A percentile compares a stretch with the other conserved stretches of the same genome.
These are phyloP conservation scores for Lonchura striata DNA, from an alignment of 2,113 vertebrate species.

Conservation along the genomic window DNA sequence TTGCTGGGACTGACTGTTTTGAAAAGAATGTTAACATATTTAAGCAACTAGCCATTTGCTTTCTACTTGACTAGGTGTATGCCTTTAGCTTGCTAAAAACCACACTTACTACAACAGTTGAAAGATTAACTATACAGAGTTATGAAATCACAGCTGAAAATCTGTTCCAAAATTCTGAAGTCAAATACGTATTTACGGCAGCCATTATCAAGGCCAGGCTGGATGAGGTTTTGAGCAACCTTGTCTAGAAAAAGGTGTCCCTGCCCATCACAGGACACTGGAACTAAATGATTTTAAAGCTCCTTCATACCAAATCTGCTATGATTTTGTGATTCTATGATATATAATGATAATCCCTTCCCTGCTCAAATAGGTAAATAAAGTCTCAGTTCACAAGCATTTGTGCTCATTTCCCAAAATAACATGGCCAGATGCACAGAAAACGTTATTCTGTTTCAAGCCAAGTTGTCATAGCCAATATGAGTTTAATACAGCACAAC, in stretches of 20 bases:
- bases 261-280: accelerated
- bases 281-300: not conserved
- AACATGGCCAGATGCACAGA: not conserved
- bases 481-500: not conserved
- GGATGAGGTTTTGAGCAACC: not conserved
- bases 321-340: not conserved
- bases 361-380: not conserved
- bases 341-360: not conserved
- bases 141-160: not conserved
- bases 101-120: not conserved
- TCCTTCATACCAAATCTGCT: not conserved
- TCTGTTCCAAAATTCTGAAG: not conserved
- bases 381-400: not conserved
- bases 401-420: not conserved
- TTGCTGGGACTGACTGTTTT: not conserved
- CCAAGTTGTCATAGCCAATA: not conserved
- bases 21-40: not conserved
- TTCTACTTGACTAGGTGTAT: not conserved
- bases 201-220: not conserved
- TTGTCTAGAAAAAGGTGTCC: not conserved
- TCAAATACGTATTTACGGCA: not conserved
- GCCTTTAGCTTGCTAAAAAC: not conserved
- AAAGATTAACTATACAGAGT: not conserved
- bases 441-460: not conserved
- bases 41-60: not conserved